Evolutionary conservation across 1,140 invertebrate species (phyloP).

Genomic region (Tetraneura akinire): DNA sequence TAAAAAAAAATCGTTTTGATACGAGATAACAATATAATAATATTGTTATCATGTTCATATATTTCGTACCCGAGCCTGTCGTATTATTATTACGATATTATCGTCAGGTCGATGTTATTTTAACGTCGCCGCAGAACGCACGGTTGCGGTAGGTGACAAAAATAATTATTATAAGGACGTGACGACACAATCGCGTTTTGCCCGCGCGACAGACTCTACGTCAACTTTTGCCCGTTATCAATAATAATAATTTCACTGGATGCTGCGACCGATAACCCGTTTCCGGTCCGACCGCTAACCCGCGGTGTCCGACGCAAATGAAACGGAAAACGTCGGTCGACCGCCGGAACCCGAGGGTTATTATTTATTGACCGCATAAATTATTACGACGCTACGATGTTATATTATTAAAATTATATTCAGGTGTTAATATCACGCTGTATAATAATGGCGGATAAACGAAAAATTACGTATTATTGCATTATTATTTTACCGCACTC

Average conservation of each 20-base stretch:
- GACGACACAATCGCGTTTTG: background rate
- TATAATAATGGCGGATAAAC: background rate
- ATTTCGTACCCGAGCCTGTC: no score
- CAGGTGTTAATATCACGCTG: background rate
- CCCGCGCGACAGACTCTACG: background rate
- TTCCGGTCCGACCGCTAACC: conserved; percentile 21
- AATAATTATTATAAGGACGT: no score
- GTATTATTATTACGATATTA: no score
- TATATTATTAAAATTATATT: background rate
- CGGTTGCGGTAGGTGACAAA: no score
- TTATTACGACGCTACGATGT: background rate
- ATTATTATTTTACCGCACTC: no score
- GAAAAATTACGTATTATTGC: background rate
- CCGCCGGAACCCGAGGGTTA: background rate
- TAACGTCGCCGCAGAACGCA: no score
- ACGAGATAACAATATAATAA: no score
- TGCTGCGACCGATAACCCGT: background rate
- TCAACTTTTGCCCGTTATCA: background rate
- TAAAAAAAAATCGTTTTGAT: no score
- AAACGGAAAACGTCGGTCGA: conserved; percentile 33
- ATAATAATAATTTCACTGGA: conserved; percentile 11
- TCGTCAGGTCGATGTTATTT: no score
- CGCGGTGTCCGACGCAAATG: background rate
- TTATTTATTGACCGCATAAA: conserved; percentile 33
- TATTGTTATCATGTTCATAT: no score